phyloP scores from a whole-genome alignment of 2,113 vertebrate species.

The Patagioenas fasciata region DNA sequence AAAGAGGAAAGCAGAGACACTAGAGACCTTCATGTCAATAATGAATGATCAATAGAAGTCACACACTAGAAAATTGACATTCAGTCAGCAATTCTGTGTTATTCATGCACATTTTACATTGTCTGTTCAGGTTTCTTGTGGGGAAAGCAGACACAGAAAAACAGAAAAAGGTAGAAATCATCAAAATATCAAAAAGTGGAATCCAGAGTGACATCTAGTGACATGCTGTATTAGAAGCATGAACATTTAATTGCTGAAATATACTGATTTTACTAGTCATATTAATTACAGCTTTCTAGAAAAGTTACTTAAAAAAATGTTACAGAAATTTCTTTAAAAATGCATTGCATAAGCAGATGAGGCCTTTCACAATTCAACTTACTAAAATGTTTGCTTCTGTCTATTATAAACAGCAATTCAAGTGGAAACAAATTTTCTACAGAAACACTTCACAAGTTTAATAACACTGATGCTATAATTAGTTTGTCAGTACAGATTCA shows the following conservation, averaged over 20 bases:
- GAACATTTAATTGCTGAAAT: slow-evolving; percentile 38
- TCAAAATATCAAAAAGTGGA: slow-evolving; percentile 68
- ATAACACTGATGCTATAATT: not conserved
- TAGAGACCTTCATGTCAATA: slow-evolving; percentile 82
- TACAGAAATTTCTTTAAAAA: not conserved
- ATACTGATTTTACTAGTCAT: not conserved
- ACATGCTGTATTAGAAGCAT: slow-evolving; percentile 67
- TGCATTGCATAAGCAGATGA: not conserved
- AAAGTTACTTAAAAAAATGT: not conserved
- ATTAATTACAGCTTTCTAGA: slow-evolving; percentile 5
- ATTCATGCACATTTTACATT: slow-evolving; percentile 74
- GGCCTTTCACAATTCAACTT: not conserved
- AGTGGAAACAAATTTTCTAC: not conserved
- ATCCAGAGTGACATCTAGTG: slow-evolving; percentile 82
- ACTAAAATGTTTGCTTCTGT: not conserved
- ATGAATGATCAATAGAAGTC: slow-evolving; percentile 83
- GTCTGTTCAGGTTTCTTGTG: slow-evolving; percentile 59
- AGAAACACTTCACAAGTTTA: not conserved
- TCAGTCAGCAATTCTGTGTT: slow-evolving; percentile 77
- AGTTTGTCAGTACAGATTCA: not conserved
- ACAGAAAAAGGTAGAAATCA: slow-evolving; percentile 66
- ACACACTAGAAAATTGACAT: slow-evolving; percentile 80
- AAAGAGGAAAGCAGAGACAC: slow-evolving; percentile 76
- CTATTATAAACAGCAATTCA: not conserved
- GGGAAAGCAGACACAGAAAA: slow-evolving; percentile 47